Conservation (phyloP, 2,113 vertebrate genomes). For the Pampusana beccarii region DNA sequence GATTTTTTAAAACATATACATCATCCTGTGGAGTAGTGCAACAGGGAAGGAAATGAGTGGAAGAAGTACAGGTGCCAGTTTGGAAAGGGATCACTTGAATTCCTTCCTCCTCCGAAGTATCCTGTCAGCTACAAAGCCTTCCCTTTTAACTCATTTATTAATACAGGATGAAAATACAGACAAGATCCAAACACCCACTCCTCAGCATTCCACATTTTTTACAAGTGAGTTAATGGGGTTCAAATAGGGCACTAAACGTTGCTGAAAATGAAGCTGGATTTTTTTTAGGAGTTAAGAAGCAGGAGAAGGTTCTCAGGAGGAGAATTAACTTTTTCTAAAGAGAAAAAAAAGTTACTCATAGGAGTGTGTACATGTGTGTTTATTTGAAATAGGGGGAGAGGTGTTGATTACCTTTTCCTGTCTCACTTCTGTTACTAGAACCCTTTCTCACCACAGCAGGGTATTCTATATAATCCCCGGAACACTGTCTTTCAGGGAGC, state of each 20-base stretch:
- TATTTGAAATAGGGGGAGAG: not conserved
- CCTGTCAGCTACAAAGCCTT: not conserved
- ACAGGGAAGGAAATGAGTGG: not conserved
- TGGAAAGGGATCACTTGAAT: not conserved
- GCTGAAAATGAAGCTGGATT: not conserved
- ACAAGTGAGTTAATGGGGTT: not conserved
- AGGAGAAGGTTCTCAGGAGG: not conserved
- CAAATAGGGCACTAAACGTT: not conserved
- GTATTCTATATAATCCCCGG: not conserved
- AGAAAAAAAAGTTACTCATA: not conserved
- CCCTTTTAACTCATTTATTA: not conserved
- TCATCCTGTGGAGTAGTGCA: not conserved
- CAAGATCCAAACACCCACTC: not conserved
- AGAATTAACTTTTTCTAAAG: not conserved
- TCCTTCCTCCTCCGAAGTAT: not conserved
- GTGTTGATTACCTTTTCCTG: not conserved
- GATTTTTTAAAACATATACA: not conserved
- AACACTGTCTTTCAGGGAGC: not conserved
- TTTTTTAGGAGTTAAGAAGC: not conserved
- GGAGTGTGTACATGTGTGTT: not conserved
- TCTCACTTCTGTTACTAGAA: not conserved
- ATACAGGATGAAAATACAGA: not conserved
- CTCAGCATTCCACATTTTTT: constrained; percentile 6
- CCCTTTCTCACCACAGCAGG: not conserved
- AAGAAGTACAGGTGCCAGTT: not conserved